Evolutionary conservation across 1,140 invertebrate species (phyloP).

Genomic region (Drosophila paulistorum): DNA sequence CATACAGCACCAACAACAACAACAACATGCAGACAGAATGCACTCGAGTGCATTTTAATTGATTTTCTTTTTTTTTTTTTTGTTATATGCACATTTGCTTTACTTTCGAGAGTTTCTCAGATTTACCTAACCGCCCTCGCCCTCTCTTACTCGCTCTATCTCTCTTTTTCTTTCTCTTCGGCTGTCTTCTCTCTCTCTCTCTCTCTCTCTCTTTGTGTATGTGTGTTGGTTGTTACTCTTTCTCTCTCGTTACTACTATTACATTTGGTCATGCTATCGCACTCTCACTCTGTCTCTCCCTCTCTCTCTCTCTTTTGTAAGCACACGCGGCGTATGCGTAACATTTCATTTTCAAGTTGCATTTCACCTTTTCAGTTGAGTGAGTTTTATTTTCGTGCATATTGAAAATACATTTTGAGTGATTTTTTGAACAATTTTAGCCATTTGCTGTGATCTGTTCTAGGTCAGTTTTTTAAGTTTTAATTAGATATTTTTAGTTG

Average conservation of each 20-base stretch:
- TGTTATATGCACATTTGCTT: constrained; percentile 24
- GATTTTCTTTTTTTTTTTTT: constrained; percentile 61
- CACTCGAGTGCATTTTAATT: constrained; percentile 80
- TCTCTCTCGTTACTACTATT: not conserved
- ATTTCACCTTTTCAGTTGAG: constrained; percentile 36
- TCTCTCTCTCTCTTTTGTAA: constrained; percentile 1
- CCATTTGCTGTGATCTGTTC: constrained; percentile 46
- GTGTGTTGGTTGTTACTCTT: not conserved
- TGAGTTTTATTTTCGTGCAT: constrained; percentile 28
- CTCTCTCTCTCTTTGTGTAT: constrained; percentile 33
- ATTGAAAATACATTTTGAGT: constrained; percentile 37
- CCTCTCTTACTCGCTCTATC: constrained; percentile 31
- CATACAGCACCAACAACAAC: constrained; percentile 42
- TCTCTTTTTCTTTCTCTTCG: not conserved
- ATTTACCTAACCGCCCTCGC: not conserved
- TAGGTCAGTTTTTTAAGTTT: constrained; percentile 73
- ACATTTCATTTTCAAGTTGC: constrained; percentile 59
- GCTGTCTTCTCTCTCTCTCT: not conserved
- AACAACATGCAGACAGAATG: constrained; percentile 42
- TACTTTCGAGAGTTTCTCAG: constrained; percentile 18
- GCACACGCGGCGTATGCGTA: constrained; percentile 72
- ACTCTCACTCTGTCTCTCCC: not conserved
- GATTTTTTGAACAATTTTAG: constrained; percentile 17
- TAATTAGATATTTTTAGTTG: constrained; percentile 68
- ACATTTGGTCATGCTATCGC: constrained; percentile 32